Base-by-base conservation (phyloP, 2,888 invertebrate species). In the Eurois occulta region DNA sequence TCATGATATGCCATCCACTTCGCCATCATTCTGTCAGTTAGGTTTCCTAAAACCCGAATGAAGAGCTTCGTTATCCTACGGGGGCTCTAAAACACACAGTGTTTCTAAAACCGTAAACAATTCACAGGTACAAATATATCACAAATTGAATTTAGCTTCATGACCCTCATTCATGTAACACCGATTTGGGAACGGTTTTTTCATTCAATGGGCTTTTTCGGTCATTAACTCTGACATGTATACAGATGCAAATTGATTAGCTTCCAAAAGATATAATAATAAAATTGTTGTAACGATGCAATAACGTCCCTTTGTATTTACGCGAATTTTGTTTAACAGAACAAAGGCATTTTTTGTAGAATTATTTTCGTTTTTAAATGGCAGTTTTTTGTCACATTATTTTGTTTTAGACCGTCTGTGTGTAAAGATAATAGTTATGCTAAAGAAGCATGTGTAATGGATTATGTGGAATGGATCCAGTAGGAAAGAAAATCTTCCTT, bases 261-360 rank as follows among this genome's bases (percentile, higher is more conserved):
- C 86, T 79, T 81, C 81, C 86, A 76, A 85, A 84, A 86, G 76
- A 86, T 84, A 84, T 86, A 84, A 87, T 87, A 84, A 86, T 86
- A 86, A 86, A 84, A 85, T 81, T 84, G 72, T 48, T 78, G 78
- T 80, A 86, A 86, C 85, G 87, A 81, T 86, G 81, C 84, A 75
- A 80, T 85, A 80, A 85, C 75, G 77, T 66, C 70, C 70, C 77
- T 84, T 86, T 82, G 66, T 86, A 75, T 75, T 81, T 85, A 77
- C 68, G 52, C 48, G 62, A 69, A 72, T 81, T 75, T 75, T 55
- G 62, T 75, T 77, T 65, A 70, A 55, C 41, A 64, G 66, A 77
- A 86, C 77, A 74, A 77, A 77, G 55, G 21, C 60, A 48, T 38
- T 58, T 73, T 72, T 60, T 62, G 16, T 43, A 52, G 10, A 65